Evolutionary conservation across 2,888 invertebrate species (phyloP).

Genomic region (Adela reaumurella): DNA sequence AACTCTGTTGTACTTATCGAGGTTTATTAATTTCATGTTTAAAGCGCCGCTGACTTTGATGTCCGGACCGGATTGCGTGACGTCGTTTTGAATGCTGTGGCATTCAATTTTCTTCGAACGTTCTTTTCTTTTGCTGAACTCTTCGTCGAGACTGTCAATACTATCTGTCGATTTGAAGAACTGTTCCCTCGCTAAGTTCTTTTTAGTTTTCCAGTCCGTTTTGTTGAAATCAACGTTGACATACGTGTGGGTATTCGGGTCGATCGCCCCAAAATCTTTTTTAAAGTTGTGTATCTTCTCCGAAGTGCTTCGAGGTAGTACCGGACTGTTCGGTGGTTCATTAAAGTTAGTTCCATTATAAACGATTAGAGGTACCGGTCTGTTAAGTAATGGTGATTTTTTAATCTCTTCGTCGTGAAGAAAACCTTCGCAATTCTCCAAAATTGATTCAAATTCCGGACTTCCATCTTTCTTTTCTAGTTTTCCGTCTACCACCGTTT

Average conservation of each 20-base stretch:
- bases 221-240: slow-evolving; percentile 29
- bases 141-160: slow-evolving; percentile 22
- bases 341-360: too few relatives aligned
- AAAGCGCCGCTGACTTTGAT: slow-evolving; percentile 37
- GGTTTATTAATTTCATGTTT: slow-evolving; percentile 40
- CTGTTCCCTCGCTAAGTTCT: slow-evolving; percentile 4
- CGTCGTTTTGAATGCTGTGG: slow-evolving; percentile 40
- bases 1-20: slow-evolving; percentile 39
- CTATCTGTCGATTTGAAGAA: slow-evolving; percentile 13
- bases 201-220: slow-evolving; percentile 5
- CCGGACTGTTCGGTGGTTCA: not conserved
- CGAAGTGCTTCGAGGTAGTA: slow-evolving; percentile 14
- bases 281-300: slow-evolving; percentile 45
- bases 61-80: slow-evolving; percentile 33
- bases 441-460: slow-evolving; percentile 21
- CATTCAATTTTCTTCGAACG: slow-evolving; percentile 42
- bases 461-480: slow-evolving; percentile 7
- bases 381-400: too few relatives aligned
- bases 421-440: slow-evolving; percentile 26
- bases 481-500: slow-evolving; percentile 11
- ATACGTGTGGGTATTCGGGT: slow-evolving; percentile 27
- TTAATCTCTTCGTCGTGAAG: slow-evolving; percentile 9
- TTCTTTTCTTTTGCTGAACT: slow-evolving; percentile 21
- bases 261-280: slow-evolving; percentile 29
- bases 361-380: too few relatives aligned